phyloP scores from a whole-genome alignment of 2,113 vertebrate genomes.

The Cinclus mexicanus region DNA sequence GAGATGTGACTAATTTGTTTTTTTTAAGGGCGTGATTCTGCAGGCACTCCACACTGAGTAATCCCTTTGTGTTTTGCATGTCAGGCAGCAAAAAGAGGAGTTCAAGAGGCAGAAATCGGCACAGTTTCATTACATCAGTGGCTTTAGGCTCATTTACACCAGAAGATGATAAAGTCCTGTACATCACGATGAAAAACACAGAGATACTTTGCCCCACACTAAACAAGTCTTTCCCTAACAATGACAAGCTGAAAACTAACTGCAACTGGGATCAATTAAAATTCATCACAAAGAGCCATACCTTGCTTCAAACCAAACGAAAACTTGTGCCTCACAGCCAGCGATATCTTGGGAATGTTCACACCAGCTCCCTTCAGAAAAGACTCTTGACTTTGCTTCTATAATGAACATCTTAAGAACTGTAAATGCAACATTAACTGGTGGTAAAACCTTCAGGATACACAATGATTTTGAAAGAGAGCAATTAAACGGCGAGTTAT shows the following conservation, averaged over 20 bases:
- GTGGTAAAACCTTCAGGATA: constrained; percentile 18
- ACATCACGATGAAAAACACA: neutral
- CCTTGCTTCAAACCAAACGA: constrained; percentile 22
- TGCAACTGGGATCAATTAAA: constrained; percentile 50
- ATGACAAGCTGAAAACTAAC: neutral
- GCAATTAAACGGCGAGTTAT: constrained; percentile 10
- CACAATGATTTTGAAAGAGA: constrained; percentile 3
- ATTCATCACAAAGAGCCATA: neutral
- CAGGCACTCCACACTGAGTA: constrained; percentile 3
- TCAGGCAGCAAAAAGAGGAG: constrained; percentile 28
- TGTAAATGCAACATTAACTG: constrained; percentile 9
- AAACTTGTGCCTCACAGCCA: constrained; percentile 3
- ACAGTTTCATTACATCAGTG: neutral
- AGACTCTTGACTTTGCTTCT: constrained; percentile 5
- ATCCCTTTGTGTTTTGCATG: constrained; percentile 26
- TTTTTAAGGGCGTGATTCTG: constrained; percentile 48
- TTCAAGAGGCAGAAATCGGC: constrained; percentile 1
- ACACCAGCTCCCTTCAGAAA: constrained; percentile 16
- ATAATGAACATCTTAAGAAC: constrained; percentile 39
- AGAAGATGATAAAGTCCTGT: neutral
- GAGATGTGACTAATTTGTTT: constrained; percentile 50
- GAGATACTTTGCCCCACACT: neutral
- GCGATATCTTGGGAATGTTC: neutral
- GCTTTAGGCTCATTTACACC: constrained; percentile 24
- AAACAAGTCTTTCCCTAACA: neutral